These are phyloP conservation scores for Ahaetulla prasina DNA, from an alignment of 2,113 vertebrate species.

Conservation along the genomic window DNA sequence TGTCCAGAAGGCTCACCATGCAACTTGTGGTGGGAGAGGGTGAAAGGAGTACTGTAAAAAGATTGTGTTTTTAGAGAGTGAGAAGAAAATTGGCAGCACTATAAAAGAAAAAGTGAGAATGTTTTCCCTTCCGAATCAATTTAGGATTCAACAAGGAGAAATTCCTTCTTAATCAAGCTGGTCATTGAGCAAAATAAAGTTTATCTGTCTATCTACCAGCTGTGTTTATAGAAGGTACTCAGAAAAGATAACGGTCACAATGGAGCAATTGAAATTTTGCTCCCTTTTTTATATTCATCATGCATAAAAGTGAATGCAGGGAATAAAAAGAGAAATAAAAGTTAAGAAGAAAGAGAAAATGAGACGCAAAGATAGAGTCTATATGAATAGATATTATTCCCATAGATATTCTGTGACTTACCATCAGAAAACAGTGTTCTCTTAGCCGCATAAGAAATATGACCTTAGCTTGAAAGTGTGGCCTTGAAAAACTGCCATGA, in stretches of 20 bases:
- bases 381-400: not conserved
- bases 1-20: not conserved
- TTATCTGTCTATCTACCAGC: not conserved
- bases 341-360: not conserved
- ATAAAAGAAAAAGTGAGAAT: not conserved
- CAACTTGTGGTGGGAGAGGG: not conserved
- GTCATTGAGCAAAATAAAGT: not conserved
- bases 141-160: not conserved
- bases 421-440: not conserved
- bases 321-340: not conserved
- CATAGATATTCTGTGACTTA: not conserved
- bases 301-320: not conserved
- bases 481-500: not conserved
- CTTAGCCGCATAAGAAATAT: not conserved
- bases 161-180: not conserved
- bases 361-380: not conserved
- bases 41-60: not conserved
- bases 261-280: not conserved
- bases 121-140: not conserved
- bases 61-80: not conserved
- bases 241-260: not conserved
- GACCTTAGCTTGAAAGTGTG: not conserved
- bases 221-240: not conserved
- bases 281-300: not conserved
- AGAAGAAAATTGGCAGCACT: not conserved